Evolutionary conservation across 2,797 vertebrate species (phyloP).

Genomic region (Channa striata): DNA sequence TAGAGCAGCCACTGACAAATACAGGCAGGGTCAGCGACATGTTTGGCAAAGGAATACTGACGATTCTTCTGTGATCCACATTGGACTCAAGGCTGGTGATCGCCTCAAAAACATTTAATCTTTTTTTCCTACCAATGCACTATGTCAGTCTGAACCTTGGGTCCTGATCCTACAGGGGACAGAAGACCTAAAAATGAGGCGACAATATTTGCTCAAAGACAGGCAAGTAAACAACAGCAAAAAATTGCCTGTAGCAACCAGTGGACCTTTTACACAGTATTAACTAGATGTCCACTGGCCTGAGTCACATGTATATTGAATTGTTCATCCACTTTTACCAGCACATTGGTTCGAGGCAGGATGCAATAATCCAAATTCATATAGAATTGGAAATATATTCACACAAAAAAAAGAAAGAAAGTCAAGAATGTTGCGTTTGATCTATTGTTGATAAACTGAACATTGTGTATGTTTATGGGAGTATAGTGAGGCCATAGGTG

Average conservation of each 20-base stretch:
- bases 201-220: conserved; percentile 19
- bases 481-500: not conserved
- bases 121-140: conserved; percentile 1
- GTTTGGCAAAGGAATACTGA: conserved; percentile 25
- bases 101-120: conserved; percentile 11
- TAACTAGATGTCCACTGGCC: not conserved
- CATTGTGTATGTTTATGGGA: conserved; percentile 13
- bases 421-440: not conserved
- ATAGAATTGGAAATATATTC: not conserved
- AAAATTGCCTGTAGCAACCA: not conserved
- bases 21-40: conserved; percentile 29
- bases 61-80: conserved; percentile 19
- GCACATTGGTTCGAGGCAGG: not conserved
- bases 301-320: not conserved
- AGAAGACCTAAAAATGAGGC: conserved; percentile 29
- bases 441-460: conserved; percentile 24
- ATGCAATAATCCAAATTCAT: not conserved
- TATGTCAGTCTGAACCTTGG: conserved; percentile 45
- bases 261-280: not conserved
- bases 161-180: conserved; percentile 31
- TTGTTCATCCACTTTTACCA: conserved; percentile 15
- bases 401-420: not conserved
- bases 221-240: conserved; percentile 23
- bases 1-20: conserved; percentile 33
- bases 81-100: conserved; percentile 30